Base-by-base conservation (phyloP, 1,140 invertebrate species). In the Catajapyx aquilonaris region DNA sequence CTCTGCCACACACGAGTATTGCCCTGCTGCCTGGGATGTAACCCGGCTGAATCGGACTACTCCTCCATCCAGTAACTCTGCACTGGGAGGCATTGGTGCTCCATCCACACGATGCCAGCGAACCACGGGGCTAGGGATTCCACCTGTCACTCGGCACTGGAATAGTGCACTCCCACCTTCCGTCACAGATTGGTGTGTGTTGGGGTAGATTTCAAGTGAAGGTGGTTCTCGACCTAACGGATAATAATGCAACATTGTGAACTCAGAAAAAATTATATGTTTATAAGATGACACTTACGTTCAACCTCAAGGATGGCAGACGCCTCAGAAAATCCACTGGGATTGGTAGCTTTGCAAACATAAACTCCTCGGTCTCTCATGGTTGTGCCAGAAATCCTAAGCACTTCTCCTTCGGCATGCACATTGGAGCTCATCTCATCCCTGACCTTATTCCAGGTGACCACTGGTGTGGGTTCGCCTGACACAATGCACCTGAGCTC, bases 291-390 rank as follows among this genome's bases (percentile, higher is more conserved):
- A 5, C 32, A 68, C 77, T 73, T 61, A 83, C 85, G 68, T 65
- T 87, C 84, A 44, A 95, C 76, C 56, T 86, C 80, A 25, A 94
- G 63, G 44, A 71, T 68, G 1, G 76, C 69, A 39, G 71, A 75
- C n/a, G 66, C 66, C 47, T 76, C 69, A 30, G 66, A 62, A 22
- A 63, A 43, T 1, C 64, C 61, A 31, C 52, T 60, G 17, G 50
- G 32, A 48, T 62, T 65, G 37, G 58, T 51, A 7, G 60, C 67
- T 22, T 42, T 46, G 46, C 84, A 91, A 5, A 77, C 53, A 48
- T 88, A 91, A 7, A 74, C 60, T 18, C 84, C 86, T 32, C 77
- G 60, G 54, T 93, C 86, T 11, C 62, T 61, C 18, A 81, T 63
- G 46, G 69, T 66, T 0, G 73, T 70, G 40, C 74, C 70, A 1